Percentiles rank a stretch among this genome's conserved stretches.
Conservation (phyloP, 2,797 vertebrate species). For the Pagetopsis macropterus region DNA sequence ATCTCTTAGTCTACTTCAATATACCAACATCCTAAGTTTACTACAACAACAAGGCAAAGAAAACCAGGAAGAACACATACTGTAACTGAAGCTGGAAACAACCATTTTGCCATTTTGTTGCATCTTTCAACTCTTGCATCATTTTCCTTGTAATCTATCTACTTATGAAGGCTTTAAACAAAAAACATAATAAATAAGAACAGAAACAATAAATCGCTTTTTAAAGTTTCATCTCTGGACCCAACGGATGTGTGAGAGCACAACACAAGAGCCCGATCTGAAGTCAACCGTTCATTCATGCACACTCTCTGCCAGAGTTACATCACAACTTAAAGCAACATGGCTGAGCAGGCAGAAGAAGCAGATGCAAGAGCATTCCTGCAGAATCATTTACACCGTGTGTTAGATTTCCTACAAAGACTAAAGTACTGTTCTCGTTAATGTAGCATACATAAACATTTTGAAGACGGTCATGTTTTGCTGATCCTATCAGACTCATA, state of each 20-base stretch:
- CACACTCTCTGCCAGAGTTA: conserved; percentile 51
- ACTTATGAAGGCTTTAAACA: background rate
- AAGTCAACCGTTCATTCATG: conserved; percentile 40
- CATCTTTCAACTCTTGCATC: background rate
- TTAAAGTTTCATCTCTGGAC: background rate
- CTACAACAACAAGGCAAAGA: background rate
- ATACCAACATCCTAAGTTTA: background rate
- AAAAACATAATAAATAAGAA: background rate
- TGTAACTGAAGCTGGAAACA: background rate
- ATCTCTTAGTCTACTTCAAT: background rate
- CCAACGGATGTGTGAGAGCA: background rate
- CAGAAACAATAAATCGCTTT: background rate
- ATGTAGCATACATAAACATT: background rate
- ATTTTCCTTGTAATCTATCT: no score
- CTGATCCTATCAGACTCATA: background rate
- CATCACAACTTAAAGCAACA: conserved; percentile 75
- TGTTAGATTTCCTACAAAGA: conserved; percentile 10
- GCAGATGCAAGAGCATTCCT: conserved; percentile 45
- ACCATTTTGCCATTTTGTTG: no score
- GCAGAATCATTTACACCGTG: conserved; percentile 29
- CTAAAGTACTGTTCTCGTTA: background rate
- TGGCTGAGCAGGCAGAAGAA: conserved; percentile 28
- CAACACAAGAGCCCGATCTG: background rate
- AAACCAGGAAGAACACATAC: background rate
- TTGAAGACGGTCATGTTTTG: background rate